Conservation (phyloP, 2,113 vertebrate genomes). For the Monarcha castaneiventris region DNA sequence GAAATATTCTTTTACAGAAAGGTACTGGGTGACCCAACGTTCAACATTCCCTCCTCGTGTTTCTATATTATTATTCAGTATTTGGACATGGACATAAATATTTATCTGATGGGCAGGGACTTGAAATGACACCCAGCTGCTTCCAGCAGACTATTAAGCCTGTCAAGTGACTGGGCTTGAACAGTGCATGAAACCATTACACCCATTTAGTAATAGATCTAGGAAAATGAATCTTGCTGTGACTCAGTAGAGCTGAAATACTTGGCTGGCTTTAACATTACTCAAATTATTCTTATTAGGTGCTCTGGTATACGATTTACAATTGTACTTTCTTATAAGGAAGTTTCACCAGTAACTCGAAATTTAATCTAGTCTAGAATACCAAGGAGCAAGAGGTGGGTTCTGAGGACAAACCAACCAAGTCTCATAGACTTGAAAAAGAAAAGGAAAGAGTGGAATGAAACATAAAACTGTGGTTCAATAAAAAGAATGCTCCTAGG, state of each 20-base stretch:
- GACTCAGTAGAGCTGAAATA: neutral
- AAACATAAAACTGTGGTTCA: neutral
- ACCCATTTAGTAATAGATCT: neutral
- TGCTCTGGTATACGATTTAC: neutral
- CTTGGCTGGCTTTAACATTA: neutral
- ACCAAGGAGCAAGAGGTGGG: neutral
- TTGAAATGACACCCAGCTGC: neutral
- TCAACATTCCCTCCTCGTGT: neutral
- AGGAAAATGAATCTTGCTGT: neutral
- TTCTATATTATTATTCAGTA: neutral
- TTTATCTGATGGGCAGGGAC: neutral
- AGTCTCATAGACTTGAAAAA: neutral
- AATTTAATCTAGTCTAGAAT: neutral
- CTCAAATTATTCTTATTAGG: neutral
- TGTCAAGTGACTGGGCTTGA: neutral
- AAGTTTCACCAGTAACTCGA: neutral
- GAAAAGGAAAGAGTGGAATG: neutral
- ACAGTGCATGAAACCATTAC: neutral
- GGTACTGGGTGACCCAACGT: neutral
- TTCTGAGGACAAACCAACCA: neutral
- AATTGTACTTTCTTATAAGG: neutral
- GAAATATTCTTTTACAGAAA: neutral
- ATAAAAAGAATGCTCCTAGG: neutral
- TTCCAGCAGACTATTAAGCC: neutral
- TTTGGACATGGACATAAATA: neutral